Base-by-base conservation (phyloP, 1,140 invertebrate genomes). In the Heliconius himera region DNA sequence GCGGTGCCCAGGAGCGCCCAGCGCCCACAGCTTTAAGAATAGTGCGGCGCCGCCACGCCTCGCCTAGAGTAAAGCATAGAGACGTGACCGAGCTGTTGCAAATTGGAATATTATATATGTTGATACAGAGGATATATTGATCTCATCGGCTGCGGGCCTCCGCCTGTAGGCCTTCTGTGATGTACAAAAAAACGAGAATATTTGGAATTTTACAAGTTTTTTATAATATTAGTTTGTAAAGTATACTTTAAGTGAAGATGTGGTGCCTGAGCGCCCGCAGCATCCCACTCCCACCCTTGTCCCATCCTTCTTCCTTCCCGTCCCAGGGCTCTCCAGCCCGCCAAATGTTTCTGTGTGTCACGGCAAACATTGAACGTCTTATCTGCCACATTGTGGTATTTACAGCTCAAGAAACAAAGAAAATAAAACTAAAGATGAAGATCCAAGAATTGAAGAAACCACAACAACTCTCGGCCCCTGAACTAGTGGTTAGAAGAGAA, bases 171-270 rank as follows among this genome's bases (percentile, higher is more conserved):
- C 90, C 86, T 92, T 92, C 89, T 94, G 93, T 93, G 90, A 94
- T 94, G 91, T 93, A 94, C 91, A 94, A 94, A 87, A 87, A 87
- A 90, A 88, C 84, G 85, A 91, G 89, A 89, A 94, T 93, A 92
- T 93, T 92, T 94, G 87, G 89, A 88, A 90, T 90, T 93, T 93
- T 94, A 93, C 92, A 93, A 92, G 90, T 93, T 94, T 94, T 93
- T 94, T 93, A 94, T 93, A 93, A 93, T 86, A 86, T 93, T 94
- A 94, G 91, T 93, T 92, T 93, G 91, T 94, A 92, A 90, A 89
- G 87, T 90, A 91, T 90, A 91, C 88, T 90, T 90, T 93, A 94
- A 94, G 92, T 92, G 89, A 93, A 94, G 91, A 89, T 91, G 87
- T 85, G 85, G 83, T 78, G 87, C 73, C 80, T 79, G 83, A 84